Evolutionary conservation across 1,140 invertebrate species (phyloP).

Genomic region (Eumeta japonica): DNA sequence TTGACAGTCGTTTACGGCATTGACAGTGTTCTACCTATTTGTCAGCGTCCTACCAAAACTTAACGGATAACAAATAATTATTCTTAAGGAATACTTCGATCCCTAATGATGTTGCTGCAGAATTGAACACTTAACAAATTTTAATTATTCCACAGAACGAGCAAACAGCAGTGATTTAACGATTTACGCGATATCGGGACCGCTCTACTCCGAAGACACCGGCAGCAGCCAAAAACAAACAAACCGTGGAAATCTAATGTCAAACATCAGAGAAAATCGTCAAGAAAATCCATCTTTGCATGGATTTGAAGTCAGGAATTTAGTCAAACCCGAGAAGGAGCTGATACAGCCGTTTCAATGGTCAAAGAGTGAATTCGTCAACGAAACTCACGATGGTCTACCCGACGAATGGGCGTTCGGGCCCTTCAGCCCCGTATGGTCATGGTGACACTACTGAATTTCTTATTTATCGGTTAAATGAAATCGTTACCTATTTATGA

Average conservation of each 20-base stretch:
- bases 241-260: constrained; percentile 41
- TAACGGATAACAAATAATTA: not conserved
- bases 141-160: too few species aligned
- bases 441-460: constrained; percentile 49
- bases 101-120: not conserved
- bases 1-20: too few species aligned
- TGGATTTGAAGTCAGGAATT: constrained; percentile 32
- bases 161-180: not conserved
- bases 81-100: not conserved
- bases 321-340: constrained; percentile 37
- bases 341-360: constrained; percentile 47
- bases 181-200: constrained; percentile 46
- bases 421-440: constrained; percentile 39
- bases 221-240: constrained; percentile 28
- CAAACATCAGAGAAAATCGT: constrained; percentile 40
- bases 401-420: constrained; percentile 50
- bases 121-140: too few species aligned
- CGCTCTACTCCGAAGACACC: constrained; percentile 37
- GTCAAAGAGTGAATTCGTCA: constrained; percentile 42
- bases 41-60: too few species aligned
- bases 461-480: not conserved
- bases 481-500: not conserved
- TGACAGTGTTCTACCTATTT: too few species aligned
- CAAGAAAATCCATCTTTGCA: constrained; percentile 36
- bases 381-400: constrained; percentile 31